A percentile compares a stretch with the other conserved stretches of the same genome.
Conservation (phyloP, 2,113 vertebrate species). For the Pedionomus torquatus region DNA sequence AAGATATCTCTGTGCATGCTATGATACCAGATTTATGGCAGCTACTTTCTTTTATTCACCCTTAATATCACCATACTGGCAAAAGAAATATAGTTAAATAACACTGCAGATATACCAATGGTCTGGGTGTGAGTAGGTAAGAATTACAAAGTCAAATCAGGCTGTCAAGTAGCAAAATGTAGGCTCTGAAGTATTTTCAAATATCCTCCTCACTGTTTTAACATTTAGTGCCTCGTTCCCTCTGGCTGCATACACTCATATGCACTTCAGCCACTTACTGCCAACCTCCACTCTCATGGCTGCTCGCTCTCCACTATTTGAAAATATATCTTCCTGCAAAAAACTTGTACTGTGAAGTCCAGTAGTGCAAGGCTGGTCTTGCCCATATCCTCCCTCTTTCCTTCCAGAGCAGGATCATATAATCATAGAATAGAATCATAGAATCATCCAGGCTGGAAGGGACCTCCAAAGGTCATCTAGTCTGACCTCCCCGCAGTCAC, state of each 20-base stretch:
- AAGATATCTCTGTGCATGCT: background rate
- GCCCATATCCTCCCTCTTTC: background rate
- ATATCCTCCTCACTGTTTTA: background rate
- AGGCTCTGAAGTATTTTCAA: background rate
- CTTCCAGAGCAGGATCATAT: background rate
- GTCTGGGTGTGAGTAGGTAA: background rate
- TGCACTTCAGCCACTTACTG: background rate
- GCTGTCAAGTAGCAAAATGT: background rate
- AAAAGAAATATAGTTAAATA: background rate
- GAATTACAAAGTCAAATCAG: constrained; percentile 2
- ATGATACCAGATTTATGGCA: background rate
- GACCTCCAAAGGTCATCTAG: no score
- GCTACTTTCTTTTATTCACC: background rate
- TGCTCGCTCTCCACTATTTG: background rate
- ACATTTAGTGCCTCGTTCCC: background rate
- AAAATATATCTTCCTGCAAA: background rate
- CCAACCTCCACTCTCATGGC: background rate
- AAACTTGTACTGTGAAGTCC: background rate
- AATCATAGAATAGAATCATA: no score
- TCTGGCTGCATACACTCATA: background rate
- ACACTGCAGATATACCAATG: background rate
- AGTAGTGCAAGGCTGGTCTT: no score
- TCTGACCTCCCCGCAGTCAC: no score
- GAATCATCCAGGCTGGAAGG: no score
- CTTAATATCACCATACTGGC: background rate